Evolutionary conservation across 2,797 vertebrate species (phyloP), one percentile per base, ranked within the genome.

Genomic region (Gymnodraco acuticeps): DNA sequence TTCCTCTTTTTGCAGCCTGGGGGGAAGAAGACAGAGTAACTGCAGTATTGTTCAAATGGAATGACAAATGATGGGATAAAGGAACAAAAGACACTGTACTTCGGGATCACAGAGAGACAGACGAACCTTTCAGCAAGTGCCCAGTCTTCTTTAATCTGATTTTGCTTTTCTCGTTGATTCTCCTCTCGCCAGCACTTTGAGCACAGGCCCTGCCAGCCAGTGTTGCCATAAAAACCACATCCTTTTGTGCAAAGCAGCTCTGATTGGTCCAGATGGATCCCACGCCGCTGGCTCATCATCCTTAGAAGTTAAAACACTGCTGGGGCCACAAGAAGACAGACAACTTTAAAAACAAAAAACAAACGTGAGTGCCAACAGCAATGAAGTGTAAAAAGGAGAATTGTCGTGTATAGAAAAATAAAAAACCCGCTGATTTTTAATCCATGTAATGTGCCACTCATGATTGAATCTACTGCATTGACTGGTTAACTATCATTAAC

Each of bases 101-200:
- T 60, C 33, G 33, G 33, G 33, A 38, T 38, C 3, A 65, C 23
- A 38, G 14, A 60, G 31, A 58, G 14, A 46, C 3, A 52, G 41
- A 79, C 89, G 90, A 90, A 99, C 98, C 96, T 93, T 87, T 98
- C 97, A 58, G 98, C 98, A 42, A 99, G 95, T 51, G 96, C 97
- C 94, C 96, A 95, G 20, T 99, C 98, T 72, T 99, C 97, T 70
- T 99, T 96, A 56, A 99, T 99, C 91, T 99, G 98, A 74, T 95
- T 97, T 94, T 97, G 95, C 83, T 91, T 94, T 48, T 96, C 94
- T 87, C 94, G 95, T 69, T 97, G 97, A 86, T 97, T 96, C 79
- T 98, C 97, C 77, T 99, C 97, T 64, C 97, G 93, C 97, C 97
- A 99, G 89, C 98, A 99, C 88, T 97, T 97, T 68, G 98, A 99